phyloP scores from a whole-genome alignment of 2,113 vertebrate species.

The Tachysurus fulvidraco region DNA sequence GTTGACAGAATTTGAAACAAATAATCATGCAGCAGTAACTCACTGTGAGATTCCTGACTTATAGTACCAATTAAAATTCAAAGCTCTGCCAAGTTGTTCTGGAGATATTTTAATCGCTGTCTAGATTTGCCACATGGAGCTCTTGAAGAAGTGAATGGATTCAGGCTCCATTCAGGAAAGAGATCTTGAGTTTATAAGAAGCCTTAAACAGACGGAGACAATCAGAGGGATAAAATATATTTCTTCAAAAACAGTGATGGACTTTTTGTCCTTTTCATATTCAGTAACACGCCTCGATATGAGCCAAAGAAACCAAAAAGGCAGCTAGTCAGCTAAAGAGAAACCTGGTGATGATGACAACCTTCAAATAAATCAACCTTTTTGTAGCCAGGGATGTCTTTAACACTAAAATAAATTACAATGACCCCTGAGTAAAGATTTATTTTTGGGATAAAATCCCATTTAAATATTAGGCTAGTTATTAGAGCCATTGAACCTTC shows the following conservation, averaged over 20 bases:
- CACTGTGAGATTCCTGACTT: background rate
- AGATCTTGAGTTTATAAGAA: background rate
- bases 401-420: background rate
- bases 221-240: background rate
- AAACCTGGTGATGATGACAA: background rate
- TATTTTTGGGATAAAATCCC: background rate
- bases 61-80: background rate
- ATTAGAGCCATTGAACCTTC: background rate
- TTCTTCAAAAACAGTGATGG: background rate
- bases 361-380: background rate
- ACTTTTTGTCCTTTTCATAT: background rate
- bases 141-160: background rate
- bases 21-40: background rate
- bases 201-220: background rate
- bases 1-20: too few relatives aligned
- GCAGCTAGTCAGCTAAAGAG: background rate
- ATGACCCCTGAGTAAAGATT: background rate
- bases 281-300: background rate
- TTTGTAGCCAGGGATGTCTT: background rate
- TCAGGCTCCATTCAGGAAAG: background rate
- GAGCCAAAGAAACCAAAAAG: slow-evolving; percentile 12
- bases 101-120: too few relatives aligned
- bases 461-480: background rate
- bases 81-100: background rate
- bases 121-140: background rate